Base-by-base conservation (phyloP, 2,888 invertebrate genomes). In the Trissoscelio sp. region DNA sequence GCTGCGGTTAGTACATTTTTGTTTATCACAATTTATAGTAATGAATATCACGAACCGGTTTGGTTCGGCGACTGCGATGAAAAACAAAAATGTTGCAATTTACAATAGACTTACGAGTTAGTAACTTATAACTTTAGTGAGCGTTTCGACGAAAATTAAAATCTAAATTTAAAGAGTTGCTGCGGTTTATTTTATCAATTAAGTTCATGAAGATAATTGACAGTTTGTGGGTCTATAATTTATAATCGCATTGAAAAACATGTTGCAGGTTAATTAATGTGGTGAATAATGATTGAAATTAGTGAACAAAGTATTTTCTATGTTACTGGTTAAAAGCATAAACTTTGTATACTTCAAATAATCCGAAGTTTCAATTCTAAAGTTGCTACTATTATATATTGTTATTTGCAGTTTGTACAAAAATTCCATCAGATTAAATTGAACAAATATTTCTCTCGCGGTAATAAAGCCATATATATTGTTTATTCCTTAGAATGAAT, bases 11-110 rank as follows among this genome's bases (percentile, higher is more conserved):
- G 14, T 20, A 3, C 14, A 24, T 39, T 60, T 60, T 72, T 51
- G 44, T 46, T 60, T 60, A 57, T 24, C 22, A 14, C 48, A 42
- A 70, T 70, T 70, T 58, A 57, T 48, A 70, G 70, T 48, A 58
- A 70, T 58, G 46, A 58, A 58, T 48, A 31, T 20, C 24, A 5
- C 11, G 12, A 70, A 70, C 70, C 70, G 70, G 70, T 70, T 70
- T 24, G 22, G 7, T 7, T 37, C 1, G 37, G 1, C 9, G 16
- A n/a, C n/a, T 11, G 46, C 48, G 55, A 12, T 28, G 42, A 55
- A 55, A 66, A 66, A 51, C 14, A 9, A 37, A 37, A n/a, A 37
- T 3, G n/a, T 1, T 37, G n/a, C 37, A 37, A 37, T 24, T 39
- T 67, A 53, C 66, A 64, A 34, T 64, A 37, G 39, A 66, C 22